Evolutionary conservation across 1,140 invertebrate genomes (phyloP).

Genomic region (Oncopodura yosiiana): DNA sequence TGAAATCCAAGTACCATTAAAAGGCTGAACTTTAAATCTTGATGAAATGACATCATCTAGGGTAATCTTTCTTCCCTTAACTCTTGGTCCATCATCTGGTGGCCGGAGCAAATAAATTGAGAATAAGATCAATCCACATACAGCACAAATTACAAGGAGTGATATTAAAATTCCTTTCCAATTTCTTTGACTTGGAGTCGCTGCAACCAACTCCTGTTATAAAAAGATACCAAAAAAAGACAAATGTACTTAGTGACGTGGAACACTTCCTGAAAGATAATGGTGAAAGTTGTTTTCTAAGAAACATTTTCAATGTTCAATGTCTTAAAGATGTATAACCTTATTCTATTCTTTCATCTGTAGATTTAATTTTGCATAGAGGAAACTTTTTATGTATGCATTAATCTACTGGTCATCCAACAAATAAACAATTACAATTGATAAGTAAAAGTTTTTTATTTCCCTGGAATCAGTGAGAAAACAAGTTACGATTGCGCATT

Average conservation of each 20-base stretch:
- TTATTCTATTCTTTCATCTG: not conserved
- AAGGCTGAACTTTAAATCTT: slow-evolving; percentile 51
- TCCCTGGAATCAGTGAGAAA: too few species aligned
- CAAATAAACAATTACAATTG: too few species aligned
- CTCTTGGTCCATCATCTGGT: slow-evolving; percentile 56
- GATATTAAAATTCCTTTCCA: slow-evolving; percentile 85
- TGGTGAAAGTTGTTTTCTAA: not conserved
- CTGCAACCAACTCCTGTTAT: slow-evolving; percentile 64
- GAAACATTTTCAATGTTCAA: not conserved
- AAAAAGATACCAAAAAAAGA: slow-evolving; percentile 23
- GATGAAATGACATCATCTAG: slow-evolving; percentile 55
- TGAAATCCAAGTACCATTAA: slow-evolving; percentile 71
- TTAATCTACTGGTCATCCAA: not conserved
- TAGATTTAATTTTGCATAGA: not conserved
- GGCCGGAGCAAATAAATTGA: slow-evolving; percentile 75
- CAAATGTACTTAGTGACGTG: not conserved
- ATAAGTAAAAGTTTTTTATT: too few species aligned
- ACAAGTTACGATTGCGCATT: too few species aligned
- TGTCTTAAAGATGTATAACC: slow-evolving; percentile 1
- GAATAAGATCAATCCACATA: slow-evolving; percentile 73
- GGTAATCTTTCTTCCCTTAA: slow-evolving; percentile 53
- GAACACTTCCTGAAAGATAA: not conserved
- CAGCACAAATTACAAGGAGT: slow-evolving; percentile 71
- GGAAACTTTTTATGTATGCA: not conserved
- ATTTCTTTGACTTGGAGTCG: slow-evolving; percentile 69